These are phyloP conservation scores for Lamellibrachia columna DNA, from an alignment of 2,888 invertebrate genomes.

Conservation along the genomic window DNA sequence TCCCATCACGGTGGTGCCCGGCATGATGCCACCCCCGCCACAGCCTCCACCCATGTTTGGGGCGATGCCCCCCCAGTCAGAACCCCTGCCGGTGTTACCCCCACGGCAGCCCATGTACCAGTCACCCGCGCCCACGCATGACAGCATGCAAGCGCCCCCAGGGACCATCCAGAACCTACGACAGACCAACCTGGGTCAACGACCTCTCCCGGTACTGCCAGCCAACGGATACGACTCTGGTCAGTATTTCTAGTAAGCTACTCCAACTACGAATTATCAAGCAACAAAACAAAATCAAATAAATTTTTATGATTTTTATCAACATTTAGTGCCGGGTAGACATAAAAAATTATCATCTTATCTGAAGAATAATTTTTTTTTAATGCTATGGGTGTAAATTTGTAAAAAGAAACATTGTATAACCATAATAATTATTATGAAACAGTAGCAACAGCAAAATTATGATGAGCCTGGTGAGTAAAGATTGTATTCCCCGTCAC, in stretches of 20 bases:
- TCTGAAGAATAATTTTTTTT: background rate
- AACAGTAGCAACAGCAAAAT: background rate
- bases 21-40: slow-evolving; percentile 42
- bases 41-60: slow-evolving; percentile 35
- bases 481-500: background rate
- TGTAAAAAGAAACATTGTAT: background rate
- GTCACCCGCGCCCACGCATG: background rate
- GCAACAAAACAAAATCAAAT: background rate
- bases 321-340: too few species aligned
- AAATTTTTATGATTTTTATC: background rate
- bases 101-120: background rate
- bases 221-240: background rate
- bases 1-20: slow-evolving; percentile 39
- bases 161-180: background rate
- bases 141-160: background rate
- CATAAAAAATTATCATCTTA: background rate
- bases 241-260: background rate
- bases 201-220: background rate
- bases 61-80: background rate
- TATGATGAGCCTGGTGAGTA: background rate
- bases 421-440: background rate
- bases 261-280: background rate
- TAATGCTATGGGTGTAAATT: background rate
- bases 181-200: background rate
- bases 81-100: background rate